phyloP scores from a whole-genome alignment of 2,113 vertebrate species.

The Cinclus cinclus region DNA sequence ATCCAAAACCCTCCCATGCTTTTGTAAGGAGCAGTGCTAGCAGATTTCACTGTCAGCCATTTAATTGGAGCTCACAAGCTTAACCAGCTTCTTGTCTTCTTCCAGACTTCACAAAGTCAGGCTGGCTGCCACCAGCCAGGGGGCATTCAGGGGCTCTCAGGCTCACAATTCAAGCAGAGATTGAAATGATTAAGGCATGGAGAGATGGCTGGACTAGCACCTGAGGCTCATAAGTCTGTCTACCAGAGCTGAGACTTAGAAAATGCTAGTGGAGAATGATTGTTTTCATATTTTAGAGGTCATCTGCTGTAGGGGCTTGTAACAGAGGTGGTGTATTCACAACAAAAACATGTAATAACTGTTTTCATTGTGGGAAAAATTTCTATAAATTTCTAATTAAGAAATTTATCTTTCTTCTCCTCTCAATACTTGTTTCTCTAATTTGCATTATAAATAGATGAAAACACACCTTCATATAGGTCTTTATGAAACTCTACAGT shows the following conservation, averaged over 20 bases:
- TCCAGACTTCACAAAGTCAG: background rate
- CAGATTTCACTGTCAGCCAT: constrained; percentile 30
- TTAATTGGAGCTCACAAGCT: constrained; percentile 22
- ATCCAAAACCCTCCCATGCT: background rate
- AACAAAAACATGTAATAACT: background rate
- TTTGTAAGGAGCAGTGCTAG: background rate
- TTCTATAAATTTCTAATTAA: constrained; percentile 24
- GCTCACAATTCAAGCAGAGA: constrained; percentile 26
- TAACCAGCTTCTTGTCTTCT: constrained; percentile 30
- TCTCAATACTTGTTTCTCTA: background rate
- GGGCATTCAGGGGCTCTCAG: constrained; percentile 12
- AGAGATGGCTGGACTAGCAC: background rate
- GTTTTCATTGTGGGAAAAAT: background rate
- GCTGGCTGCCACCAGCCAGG: background rate
- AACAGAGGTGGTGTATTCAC: background rate
- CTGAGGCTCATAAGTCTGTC: constrained; percentile 7
- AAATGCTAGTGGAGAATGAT: background rate
- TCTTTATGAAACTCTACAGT: background rate
- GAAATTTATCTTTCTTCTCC: background rate
- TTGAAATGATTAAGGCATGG: background rate
- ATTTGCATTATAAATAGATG: background rate
- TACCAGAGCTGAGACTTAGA: background rate
- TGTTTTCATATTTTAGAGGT: constrained; percentile 46
- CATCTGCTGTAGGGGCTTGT: background rate
- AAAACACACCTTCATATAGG: background rate